Base-by-base conservation (phyloP, 2,113 vertebrate genomes). In the Oreotrochilus melanogaster region DNA sequence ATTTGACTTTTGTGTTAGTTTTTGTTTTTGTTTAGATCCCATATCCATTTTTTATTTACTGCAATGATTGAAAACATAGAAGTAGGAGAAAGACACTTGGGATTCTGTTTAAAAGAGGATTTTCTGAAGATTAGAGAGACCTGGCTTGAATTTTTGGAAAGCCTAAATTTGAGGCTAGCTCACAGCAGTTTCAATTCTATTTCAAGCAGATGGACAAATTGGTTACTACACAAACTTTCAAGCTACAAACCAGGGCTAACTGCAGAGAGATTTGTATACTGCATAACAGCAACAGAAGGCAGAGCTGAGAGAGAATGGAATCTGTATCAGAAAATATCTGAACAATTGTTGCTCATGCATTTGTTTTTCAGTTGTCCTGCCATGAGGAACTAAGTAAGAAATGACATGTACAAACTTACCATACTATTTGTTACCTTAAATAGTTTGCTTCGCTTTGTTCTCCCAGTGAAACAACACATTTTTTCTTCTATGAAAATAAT, bases 181-280 rank as follows among this genome's bases (percentile, higher is more conserved):
- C 64, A 74, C 85, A 96, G 95, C 33, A 90, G 47, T 90, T 95
- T 92, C 42, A 71, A 67, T 71, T 78, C 45, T 74, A 45, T 81
- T 95, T 93, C 35, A 89, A 97, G 90, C 84, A 94, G 79, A 95
- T 95, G 91, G 86, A 93, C 79, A 96, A 95, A 97, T 92, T 94
- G 70, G 78, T 97, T 95, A 86, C 93, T 96, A 95, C 72, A 85
- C n/a, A n/a, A n/a, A 86, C 86, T 96, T 98, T 96, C 95, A 95
- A 97, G 91, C 54, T 81, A 91, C 60, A 73, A 72, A 82, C 56
- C 64, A 96, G 84, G 58, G 78, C 69, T 92, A 81, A 93, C 80
- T 86, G 67, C 88, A 85, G 62, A 78, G 45, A 97, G 86, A 95
- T 95, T 93, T 94, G 71, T 94, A 83, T 85, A 95, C 85, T 47